Percentiles rank a stretch among this genome's conserved stretches.
phyloP scores from a whole-genome alignment of 2,888 invertebrate species.

The Acanthococcus lagerstroemiae region DNA sequence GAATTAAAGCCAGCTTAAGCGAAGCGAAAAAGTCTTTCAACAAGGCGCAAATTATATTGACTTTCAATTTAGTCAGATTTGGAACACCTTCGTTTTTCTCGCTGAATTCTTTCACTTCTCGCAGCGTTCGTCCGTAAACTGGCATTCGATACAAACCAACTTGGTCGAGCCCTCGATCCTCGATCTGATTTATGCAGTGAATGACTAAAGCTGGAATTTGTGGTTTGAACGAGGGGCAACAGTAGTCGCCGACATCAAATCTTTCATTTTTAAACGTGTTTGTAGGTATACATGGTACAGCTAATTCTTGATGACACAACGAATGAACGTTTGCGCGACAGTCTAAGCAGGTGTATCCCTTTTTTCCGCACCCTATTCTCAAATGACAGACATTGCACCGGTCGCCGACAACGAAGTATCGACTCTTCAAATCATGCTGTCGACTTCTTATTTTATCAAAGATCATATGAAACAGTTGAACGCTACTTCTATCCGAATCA shows the following conservation, averaged over 20 bases:
- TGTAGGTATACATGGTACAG: conserved; percentile 65
- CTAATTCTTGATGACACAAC: conserved; percentile 71
- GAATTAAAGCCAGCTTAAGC: conserved; percentile 79
- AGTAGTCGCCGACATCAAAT: conserved; percentile 59
- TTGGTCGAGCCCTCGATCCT: conserved; percentile 73
- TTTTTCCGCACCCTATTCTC: conserved; percentile 75
- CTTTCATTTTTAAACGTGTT: neutral
- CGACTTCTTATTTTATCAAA: neutral
- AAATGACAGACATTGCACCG: neutral
- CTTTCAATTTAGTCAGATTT: conserved; percentile 59
- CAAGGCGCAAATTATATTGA: conserved; percentile 84
- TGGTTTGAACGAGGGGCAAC: conserved; percentile 71
- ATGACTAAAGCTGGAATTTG: conserved; percentile 90
- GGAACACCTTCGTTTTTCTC: conserved; percentile 52
- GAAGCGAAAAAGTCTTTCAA: conserved; percentile 87
- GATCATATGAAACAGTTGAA: neutral
- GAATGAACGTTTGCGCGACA: conserved; percentile 56
- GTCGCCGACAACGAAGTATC: neutral
- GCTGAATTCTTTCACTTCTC: conserved; percentile 58
- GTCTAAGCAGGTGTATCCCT: conserved; percentile 70
- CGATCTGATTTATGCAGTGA: conserved; percentile 90
- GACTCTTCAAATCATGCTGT: neutral
- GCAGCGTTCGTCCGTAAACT: conserved; percentile 79
- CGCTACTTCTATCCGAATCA: neutral
- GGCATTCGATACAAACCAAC: conserved; percentile 87